Evolutionary conservation across 2,888 invertebrate species (phyloP).

Genomic region (Bellardia bayeri): DNA sequence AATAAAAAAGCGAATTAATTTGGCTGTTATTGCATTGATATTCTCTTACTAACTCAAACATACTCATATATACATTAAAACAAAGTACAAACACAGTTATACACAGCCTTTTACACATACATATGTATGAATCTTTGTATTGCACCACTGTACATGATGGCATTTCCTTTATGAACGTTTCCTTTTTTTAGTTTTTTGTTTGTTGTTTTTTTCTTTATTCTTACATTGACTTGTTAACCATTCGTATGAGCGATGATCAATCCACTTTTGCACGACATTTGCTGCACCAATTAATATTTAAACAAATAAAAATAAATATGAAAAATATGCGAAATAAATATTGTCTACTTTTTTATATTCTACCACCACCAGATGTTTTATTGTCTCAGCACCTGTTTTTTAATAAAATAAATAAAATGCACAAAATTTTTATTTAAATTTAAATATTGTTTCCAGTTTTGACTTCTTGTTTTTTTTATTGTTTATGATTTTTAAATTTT

Average conservation of each 20-base stretch:
- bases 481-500: constrained; percentile 29
- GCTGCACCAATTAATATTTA: constrained; percentile 57
- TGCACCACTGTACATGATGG: constrained; percentile 66
- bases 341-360: constrained; percentile 50
- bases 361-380: constrained; percentile 57
- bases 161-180: constrained; percentile 63
- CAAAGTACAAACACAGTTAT: not conserved
- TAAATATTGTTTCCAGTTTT: constrained; percentile 7
- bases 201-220: constrained; percentile 39
- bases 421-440: constrained; percentile 56
- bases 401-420: constrained; percentile 56
- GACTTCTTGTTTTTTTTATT: not conserved
- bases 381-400: constrained; percentile 70
- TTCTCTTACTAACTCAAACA: constrained; percentile 9
- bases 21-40: constrained; percentile 58
- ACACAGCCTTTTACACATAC: not conserved
- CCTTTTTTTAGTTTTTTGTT: constrained; percentile 35
- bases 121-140: constrained; percentile 41
- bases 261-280: constrained; percentile 71
- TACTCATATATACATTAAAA: not conserved
- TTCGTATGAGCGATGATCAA: constrained; percentile 59
- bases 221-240: constrained; percentile 55
- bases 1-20: constrained; percentile 37
- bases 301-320: constrained; percentile 24
- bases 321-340: constrained; percentile 55